Percentiles rank a stretch among this genome's conserved stretches.
Conservation (phyloP, 2,113 vertebrate genomes). For the Austrofundulus limnaeus region DNA sequence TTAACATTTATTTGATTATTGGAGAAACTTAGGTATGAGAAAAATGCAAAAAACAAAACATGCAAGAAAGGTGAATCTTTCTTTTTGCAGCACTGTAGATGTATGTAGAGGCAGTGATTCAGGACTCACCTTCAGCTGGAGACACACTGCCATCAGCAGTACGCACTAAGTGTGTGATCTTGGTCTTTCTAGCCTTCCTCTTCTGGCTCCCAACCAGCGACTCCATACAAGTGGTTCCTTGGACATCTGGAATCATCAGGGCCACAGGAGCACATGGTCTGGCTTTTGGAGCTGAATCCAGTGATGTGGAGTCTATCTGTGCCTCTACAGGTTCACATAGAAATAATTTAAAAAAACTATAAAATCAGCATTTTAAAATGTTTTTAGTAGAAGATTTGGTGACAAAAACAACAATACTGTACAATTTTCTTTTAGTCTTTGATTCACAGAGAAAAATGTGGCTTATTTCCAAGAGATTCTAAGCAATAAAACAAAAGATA, state of each 20-base stretch:
- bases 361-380: background rate
- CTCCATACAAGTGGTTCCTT: conserved; percentile 81
- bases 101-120: background rate
- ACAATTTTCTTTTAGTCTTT: too few relatives aligned
- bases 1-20: too few relatives aligned
- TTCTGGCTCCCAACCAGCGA: conserved; percentile 97
- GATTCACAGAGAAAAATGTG: too few relatives aligned
- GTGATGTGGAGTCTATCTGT: conserved; percentile 80
- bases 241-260: conserved; percentile 82
- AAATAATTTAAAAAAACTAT: background rate
- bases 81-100: too few relatives aligned
- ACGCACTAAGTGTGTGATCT: conserved; percentile 97
- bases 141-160: conserved; percentile 91
- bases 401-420: too few relatives aligned
- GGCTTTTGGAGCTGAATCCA: conserved; percentile 79
- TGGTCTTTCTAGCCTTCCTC: conserved; percentile 96
- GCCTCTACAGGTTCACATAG: conserved; percentile 77
- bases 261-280: conserved; percentile 79
- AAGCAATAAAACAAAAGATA: too few relatives aligned
- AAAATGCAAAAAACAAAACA: too few relatives aligned
- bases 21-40: too few relatives aligned
- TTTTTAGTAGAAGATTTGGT: background rate
- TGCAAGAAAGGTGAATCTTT: too few relatives aligned
- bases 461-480: too few relatives aligned
- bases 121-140: conserved; percentile 82